Conservation (phyloP, 2,888 invertebrate genomes). For the Gymnosoma rotundatum region DNA sequence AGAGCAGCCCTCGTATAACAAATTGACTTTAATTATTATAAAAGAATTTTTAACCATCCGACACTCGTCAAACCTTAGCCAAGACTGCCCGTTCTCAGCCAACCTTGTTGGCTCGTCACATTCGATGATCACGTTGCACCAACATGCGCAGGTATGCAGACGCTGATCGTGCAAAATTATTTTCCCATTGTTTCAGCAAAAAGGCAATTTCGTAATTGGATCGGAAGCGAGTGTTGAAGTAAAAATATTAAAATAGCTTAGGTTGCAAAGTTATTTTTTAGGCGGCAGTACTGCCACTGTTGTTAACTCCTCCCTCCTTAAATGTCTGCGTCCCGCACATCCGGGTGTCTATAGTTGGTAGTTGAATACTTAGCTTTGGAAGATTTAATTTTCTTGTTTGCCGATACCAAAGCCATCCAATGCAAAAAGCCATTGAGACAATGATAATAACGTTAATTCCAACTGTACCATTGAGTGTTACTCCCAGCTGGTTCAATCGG, state of each 20-base stretch:
- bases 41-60: not conserved
- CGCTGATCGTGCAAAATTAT: slow-evolving; percentile 32
- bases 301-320: too few relatives aligned
- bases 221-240: slow-evolving; percentile 14
- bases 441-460: too few relatives aligned
- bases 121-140: slow-evolving; percentile 17
- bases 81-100: slow-evolving; percentile 3
- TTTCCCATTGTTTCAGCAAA: slow-evolving; percentile 10
- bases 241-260: not conserved
- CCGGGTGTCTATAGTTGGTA: too few relatives aligned
- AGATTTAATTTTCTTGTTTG: too few relatives aligned
- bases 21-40: not conserved
- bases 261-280: slow-evolving; percentile 16
- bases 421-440: too few relatives aligned
- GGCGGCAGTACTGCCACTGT: slow-evolving; percentile 3
- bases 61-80: not conserved
- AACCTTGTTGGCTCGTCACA: slow-evolving; percentile 19
- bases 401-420: too few relatives aligned
- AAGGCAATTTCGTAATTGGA: slow-evolving; percentile 10
- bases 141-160: slow-evolving; percentile 30
- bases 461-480: too few relatives aligned
- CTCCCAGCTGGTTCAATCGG: too few relatives aligned
- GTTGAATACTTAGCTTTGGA: too few relatives aligned
- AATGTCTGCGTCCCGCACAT: too few relatives aligned
- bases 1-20: too few relatives aligned